Percentiles rank a stretch among this genome's conserved stretches.
These are phyloP conservation scores for Lochmaea crataegi DNA, from an alignment of 2,888 invertebrate genomes.

Conservation along the genomic window DNA sequence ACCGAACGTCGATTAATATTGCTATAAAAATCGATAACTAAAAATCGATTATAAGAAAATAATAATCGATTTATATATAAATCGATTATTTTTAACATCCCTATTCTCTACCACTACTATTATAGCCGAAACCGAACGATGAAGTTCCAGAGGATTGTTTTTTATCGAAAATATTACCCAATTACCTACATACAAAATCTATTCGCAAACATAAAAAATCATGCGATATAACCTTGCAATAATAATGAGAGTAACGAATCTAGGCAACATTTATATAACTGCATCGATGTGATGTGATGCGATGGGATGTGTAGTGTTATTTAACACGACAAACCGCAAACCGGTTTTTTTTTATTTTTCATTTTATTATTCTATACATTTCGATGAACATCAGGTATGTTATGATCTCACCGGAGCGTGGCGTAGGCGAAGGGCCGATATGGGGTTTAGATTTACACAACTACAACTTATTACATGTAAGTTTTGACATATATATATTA, in stretches of 20 bases:
- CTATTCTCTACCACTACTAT: too few species aligned
- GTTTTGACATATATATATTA: too few species aligned
- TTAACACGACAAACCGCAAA: conserved; percentile 20
- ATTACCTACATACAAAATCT: background rate
- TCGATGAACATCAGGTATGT: conserved; percentile 29
- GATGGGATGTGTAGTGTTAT: too few species aligned
- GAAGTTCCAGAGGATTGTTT: too few species aligned
- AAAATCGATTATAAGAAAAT: too few species aligned
- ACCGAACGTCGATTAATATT: too few species aligned
- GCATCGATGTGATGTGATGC: conserved; percentile 11
- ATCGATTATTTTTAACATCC: too few species aligned
- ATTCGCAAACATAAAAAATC: background rate
- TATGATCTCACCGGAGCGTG: conserved; percentile 17
- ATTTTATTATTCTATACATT: conserved; percentile 11
- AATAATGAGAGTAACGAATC: conserved; percentile 12
- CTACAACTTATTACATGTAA: background rate
- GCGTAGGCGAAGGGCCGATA: conserved; percentile 1
- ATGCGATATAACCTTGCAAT: conserved; percentile 8
- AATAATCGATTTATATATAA: too few species aligned
- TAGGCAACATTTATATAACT: conserved; percentile 21
- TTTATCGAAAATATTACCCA: background rate
- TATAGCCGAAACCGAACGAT: too few species aligned
- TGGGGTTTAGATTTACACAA: background rate
- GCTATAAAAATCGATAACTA: too few species aligned
- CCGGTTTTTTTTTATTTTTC: conserved; percentile 17